These are phyloP conservation scores for Leptopilina syphax DNA, from an alignment of 2,888 invertebrate species.

Conservation along the genomic window DNA sequence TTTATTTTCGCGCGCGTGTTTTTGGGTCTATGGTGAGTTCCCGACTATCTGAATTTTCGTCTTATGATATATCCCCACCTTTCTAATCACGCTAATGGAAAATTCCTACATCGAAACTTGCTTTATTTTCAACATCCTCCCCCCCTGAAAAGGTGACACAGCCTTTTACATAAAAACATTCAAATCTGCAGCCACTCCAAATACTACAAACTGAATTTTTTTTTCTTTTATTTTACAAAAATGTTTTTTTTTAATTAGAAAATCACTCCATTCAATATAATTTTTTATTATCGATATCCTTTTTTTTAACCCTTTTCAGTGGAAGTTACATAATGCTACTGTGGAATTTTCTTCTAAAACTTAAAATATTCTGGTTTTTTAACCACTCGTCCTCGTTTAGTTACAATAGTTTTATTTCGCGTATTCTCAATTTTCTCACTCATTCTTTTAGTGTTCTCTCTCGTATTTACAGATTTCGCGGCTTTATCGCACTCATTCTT, in stretches of 20 bases:
- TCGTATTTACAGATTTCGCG: not conserved
- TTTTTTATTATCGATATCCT: not conserved
- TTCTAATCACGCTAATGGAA: no score
- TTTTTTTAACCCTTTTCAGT: not conserved
- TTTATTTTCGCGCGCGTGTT: no score
- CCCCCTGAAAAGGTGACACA: not conserved
- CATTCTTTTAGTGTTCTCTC: not conserved
- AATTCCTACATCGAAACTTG: no score
- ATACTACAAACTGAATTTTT: not conserved
- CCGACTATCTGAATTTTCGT: not conserved
- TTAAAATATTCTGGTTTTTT: conserved; percentile 16
- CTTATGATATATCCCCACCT: no score
- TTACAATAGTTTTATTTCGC: not conserved
- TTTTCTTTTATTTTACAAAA: no score
- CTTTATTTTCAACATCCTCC: conserved; percentile 4
- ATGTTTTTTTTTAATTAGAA: no score
- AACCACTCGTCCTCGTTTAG: conserved; percentile 17
- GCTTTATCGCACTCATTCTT: not conserved
- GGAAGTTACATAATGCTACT: not conserved
- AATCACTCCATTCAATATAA: not conserved
- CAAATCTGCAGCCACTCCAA: no score
- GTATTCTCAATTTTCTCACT: not conserved
- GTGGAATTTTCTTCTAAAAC: not conserved
- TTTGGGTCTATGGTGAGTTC: no score
- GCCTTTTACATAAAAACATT: not conserved